Evolutionary conservation across 2,888 invertebrate species (phyloP), one percentile per base, ranked within the genome.

Genomic region (Octodonta nipae): DNA sequence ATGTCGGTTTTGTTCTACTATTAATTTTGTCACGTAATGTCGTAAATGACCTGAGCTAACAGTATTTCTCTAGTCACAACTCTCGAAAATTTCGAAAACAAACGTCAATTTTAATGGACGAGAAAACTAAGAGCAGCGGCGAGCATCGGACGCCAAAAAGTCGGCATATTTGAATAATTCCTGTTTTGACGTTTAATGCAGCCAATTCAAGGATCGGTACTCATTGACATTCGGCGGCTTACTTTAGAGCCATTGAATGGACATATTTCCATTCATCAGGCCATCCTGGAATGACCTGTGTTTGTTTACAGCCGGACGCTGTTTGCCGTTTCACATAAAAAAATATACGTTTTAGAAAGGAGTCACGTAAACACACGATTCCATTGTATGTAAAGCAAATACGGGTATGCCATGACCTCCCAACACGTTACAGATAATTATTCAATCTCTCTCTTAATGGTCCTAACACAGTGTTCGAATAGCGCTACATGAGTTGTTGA

Each of bases 361-460:
- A 54, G 54, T 59, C 59, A 58, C 59, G 57, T 59, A 56, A 51
- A 50, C 42, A 54, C 55, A 51, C 52, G 54, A 48, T 46, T 51
- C 58, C 54, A 58, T 59, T 59, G 59, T 59, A 59, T 59, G 59
- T 58, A 58, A 59, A 59, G 52, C 55, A 44, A 46, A 50, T 43
- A 46, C 52, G 46, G 47, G 49, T 43, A 48, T 46, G 41, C 52
- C 52, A 50, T 56, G 58, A 56, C 58, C 58, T 54, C 58, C 57
- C 58, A 58, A 53, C 56, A 55, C 55, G 58, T 52, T 50, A 42
- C 47, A 45, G 53, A 54, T 58, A 56, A 58, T 58, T 58, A 58
- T 58, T 57, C 56, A 56, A 56, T 53, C 49, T 37, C 26, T 20
- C 34, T 40, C n/a, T n/a, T n/a, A n/a, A n/a, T n/a, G n/a, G n/a